phyloP scores from a whole-genome alignment of 2,113 vertebrate genomes.

The Oenanthe melanoleuca region DNA sequence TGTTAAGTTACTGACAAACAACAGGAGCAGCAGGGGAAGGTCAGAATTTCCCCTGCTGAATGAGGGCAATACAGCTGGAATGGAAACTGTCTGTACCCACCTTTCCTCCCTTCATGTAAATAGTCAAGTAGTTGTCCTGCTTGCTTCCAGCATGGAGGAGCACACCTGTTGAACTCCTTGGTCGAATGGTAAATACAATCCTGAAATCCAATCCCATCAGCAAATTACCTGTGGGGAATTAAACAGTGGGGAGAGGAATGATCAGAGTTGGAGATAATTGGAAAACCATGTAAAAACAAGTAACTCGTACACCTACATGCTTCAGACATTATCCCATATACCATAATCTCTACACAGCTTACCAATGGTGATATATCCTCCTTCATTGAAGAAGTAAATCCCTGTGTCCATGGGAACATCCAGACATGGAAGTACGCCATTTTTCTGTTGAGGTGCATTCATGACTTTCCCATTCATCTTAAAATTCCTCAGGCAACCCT shows the following conservation, averaged over 20 bases:
- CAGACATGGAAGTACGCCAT: conserved; percentile 82
- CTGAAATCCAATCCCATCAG: conserved; percentile 80
- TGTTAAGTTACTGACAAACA: not conserved
- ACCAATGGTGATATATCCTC: conserved; percentile 84
- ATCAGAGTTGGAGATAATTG: not conserved
- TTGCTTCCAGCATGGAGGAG: conserved; percentile 81
- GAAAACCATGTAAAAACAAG: not conserved
- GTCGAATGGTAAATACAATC: conserved; percentile 83
- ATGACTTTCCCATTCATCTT: conserved; percentile 80
- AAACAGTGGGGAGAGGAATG: not conserved
- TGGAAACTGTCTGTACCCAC: conserved; percentile 59
- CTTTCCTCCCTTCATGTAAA: conserved; percentile 87
- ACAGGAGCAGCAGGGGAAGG: not conserved
- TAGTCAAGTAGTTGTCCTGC: conserved; percentile 73
- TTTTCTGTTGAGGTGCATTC: conserved; percentile 71
- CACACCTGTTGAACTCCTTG: conserved; percentile 78
- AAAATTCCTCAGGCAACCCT: conserved; percentile 89
- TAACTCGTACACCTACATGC: not conserved
- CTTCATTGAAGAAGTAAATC: conserved; percentile 86
- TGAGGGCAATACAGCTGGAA: not conserved
- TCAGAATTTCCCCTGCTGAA: not conserved
- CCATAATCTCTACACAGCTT: conserved; percentile 31
- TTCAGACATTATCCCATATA: not conserved
- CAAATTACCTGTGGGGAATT: conserved; percentile 76
- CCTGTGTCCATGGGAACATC: conserved; percentile 80